Evolutionary conservation across 2,888 invertebrate genomes (phyloP).

Genomic region (Drosophila mayaguana): DNA sequence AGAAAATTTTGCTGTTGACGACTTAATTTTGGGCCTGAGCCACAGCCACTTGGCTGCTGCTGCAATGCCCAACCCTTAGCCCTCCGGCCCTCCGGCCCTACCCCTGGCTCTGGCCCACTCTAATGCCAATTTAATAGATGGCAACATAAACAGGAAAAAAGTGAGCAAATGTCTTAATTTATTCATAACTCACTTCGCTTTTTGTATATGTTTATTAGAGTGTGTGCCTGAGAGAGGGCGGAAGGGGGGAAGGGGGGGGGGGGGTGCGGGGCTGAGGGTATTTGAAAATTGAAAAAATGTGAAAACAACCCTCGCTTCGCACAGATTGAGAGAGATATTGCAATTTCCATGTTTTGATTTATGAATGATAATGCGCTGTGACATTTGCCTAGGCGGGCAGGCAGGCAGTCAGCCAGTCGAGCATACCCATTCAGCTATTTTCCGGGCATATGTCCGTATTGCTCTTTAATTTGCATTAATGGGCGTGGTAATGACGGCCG

Average conservation of each 20-base stretch:
- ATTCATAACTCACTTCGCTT: conserved; percentile 76
- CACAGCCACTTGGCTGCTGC: conserved; percentile 29
- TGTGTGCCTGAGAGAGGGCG: conserved; percentile 20
- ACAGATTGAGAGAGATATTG: conserved; percentile 43
- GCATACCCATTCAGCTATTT: conserved; percentile 32
- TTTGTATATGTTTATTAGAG: conserved; percentile 72
- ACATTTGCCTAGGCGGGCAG: conserved; percentile 56
- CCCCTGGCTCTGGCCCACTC: conserved; percentile 32
- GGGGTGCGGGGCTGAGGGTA: background rate
- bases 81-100: background rate
- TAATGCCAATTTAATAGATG: conserved; percentile 84
- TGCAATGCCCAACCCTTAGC: background rate
- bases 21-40: conserved; percentile 23
- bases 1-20: conserved; percentile 27
- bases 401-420: conserved; percentile 3
- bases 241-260: background rate
- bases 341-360: conserved; percentile 84
- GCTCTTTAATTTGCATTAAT: conserved; percentile 83
- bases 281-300: conserved; percentile 55
- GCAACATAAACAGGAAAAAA: conserved; percentile 53
- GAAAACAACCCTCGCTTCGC: conserved; percentile 32
- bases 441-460: conserved; percentile 79
- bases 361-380: conserved; percentile 84
- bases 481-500: conserved; percentile 74
- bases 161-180: conserved; percentile 83